phyloP scores from a whole-genome alignment of 1,140 invertebrate genomes.

The Daktulosphaira vitifoliae region DNA sequence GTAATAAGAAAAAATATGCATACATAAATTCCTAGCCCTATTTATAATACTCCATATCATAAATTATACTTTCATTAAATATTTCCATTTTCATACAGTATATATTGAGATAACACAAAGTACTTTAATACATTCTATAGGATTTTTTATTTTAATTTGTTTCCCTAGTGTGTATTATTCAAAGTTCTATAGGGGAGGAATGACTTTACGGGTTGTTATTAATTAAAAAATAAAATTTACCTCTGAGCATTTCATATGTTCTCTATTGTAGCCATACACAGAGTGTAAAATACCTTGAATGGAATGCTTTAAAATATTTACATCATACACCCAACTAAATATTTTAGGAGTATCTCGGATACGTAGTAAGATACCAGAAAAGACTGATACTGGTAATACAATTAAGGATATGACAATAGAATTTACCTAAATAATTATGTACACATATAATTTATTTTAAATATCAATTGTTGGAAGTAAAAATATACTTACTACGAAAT shows the following conservation, averaged over 20 bases:
- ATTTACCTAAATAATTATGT: slow-evolving; percentile 17
- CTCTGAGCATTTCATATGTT: slow-evolving; percentile 53
- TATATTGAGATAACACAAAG: too few relatives aligned
- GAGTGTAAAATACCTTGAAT: slow-evolving; percentile 59
- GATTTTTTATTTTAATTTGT: too few relatives aligned
- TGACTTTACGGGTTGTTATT: too few relatives aligned
- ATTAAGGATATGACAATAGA: slow-evolving; percentile 44
- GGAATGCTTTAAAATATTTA: slow-evolving; percentile 70
- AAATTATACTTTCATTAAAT: too few relatives aligned
- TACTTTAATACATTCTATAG: too few relatives aligned
- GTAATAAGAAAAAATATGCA: too few relatives aligned
- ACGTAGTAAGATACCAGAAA: slow-evolving; percentile 82
- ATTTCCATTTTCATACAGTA: too few relatives aligned
- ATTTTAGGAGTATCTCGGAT: slow-evolving; percentile 69
- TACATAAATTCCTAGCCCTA: too few relatives aligned
- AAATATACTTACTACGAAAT: slow-evolving; percentile 12
- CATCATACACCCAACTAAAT: slow-evolving; percentile 76
- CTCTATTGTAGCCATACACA: slow-evolving; percentile 62
- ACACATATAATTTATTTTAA: neutral
- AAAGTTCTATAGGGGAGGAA: too few relatives aligned
- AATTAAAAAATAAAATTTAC: too few relatives aligned
- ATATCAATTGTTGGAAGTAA: neutral
- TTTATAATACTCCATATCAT: too few relatives aligned
- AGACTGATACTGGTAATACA: slow-evolving; percentile 77
- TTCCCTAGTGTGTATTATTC: too few relatives aligned